Evolutionary conservation across 2,888 invertebrate species (phyloP), one percentile per base, ranked within the genome.

Genomic region (Spicauda simplicius): DNA sequence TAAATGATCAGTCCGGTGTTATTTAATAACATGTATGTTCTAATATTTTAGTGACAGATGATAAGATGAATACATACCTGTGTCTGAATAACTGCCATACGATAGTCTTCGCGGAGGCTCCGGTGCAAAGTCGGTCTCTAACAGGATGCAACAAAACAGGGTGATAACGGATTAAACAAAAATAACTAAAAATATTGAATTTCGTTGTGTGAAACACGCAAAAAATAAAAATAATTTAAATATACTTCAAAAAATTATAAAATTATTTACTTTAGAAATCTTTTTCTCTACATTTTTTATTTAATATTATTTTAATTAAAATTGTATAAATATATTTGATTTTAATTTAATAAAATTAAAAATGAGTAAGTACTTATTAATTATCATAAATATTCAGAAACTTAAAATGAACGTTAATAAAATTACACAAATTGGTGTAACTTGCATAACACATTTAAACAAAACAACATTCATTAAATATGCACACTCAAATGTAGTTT

Each of bases 91-190:
- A 86, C 89, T 91, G 83, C 92, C 91, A 77, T 91, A 88, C 75
- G 93, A 87, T 64, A 93, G 89, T 83, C 95, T 93, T 87, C 95
- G 95, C 74, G 95, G 95, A 77, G 96, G 94, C 80, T 95, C 94
- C 77, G 95, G 95, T 77, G 94, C 94, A 76, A 89, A 86, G 80
- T 95, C 95, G 83, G 90, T 92, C 84, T 95, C 95, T 95, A 94
- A 77, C 86, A 87, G 83, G 82, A 84, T 84, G 82, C 77, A 88
- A 88, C 76, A 87, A 87, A 87, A 86, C 76, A 81, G 73, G 75
- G 81, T 81, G 78, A 80, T 84, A 80, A 84, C 73, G 77, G 74
- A 80, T 77, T 76, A 82, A 83, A 84, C 75, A 80, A 78, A 80
- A 74, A 80, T 71, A 77, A 71, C 71, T 74, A 73, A 41, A 61